A percentile compares a stretch with the other conserved stretches of the same genome.
These are phyloP conservation scores for Colinus virginianus DNA, from an alignment of 2,113 vertebrate species.

Conservation along the genomic window DNA sequence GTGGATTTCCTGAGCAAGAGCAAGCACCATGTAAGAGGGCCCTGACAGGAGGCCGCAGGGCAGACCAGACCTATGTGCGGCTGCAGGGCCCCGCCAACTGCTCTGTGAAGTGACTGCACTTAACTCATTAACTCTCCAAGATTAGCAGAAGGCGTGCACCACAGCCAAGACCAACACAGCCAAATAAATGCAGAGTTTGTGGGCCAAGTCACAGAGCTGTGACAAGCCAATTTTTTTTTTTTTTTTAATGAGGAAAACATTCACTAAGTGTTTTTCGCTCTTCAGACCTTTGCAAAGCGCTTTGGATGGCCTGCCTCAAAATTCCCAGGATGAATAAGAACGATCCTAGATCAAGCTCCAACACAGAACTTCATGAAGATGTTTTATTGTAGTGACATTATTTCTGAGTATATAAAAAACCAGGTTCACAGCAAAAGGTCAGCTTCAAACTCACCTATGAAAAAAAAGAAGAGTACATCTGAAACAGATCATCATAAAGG, in stretches of 20 bases:
- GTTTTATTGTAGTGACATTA: not conserved
- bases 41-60: not conserved
- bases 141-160: not conserved
- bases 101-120: constrained; percentile 24
- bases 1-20: not conserved
- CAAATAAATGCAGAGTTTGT: constrained; percentile 31
- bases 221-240: not conserved
- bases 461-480: not conserved
- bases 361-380: not conserved
- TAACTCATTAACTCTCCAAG: constrained; percentile 54
- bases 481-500: not conserved
- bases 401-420: not conserved
- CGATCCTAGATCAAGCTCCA: not conserved
- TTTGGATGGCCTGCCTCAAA: not conserved
- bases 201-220: constrained; percentile 23
- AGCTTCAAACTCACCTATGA: not conserved
- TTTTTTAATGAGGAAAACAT: constrained; percentile 28
- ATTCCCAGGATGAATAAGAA: not conserved
- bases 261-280: constrained; percentile 14
- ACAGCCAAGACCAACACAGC: constrained; percentile 25
- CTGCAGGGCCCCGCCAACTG: not conserved
- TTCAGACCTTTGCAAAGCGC: not conserved
- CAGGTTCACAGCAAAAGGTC: not conserved
- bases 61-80: not conserved
- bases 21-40: not conserved